A percentile compares a stretch with the other conserved stretches of the same genome.
Evolutionary conservation across 2,797 vertebrate genomes (phyloP).

Genomic region (Cossypha dichroa): DNA sequence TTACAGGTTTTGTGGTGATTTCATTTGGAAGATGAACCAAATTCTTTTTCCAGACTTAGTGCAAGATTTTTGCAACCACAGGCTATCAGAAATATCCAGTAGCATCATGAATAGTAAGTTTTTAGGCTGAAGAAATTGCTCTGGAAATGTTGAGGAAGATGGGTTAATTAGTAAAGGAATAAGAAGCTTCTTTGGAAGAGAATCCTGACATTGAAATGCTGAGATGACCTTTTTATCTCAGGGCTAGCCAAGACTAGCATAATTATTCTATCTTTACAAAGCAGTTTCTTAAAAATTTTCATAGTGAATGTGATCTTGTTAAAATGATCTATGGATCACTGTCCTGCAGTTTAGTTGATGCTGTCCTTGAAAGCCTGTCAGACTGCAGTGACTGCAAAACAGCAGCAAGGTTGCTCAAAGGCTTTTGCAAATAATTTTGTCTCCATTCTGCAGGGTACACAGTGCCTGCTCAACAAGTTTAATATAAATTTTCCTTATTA

Average conservation of each 20-base stretch:
- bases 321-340: background rate
- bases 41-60: background rate
- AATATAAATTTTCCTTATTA: background rate
- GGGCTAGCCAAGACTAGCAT: background rate
- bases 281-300: background rate
- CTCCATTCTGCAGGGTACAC: background rate
- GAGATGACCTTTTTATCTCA: background rate
- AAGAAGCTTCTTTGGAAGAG: background rate
- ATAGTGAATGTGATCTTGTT: background rate
- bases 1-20: background rate
- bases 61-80: background rate
- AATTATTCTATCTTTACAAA: background rate
- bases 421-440: conserved; percentile 25
- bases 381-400: conserved; percentile 13
- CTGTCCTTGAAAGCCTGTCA: conserved; percentile 14
- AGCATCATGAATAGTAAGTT: background rate
- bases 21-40: background rate
- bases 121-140: background rate
- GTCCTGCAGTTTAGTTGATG: background rate
- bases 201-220: background rate
- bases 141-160: background rate
- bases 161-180: background rate
- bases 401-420: conserved; percentile 15
- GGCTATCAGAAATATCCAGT: background rate
- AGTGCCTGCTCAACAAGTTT: background rate